A percentile compares a stretch with the other conserved stretches of the same genome.
phyloP scores from a whole-genome alignment of 2,797 vertebrate species.

The Dallia pectoralis region DNA sequence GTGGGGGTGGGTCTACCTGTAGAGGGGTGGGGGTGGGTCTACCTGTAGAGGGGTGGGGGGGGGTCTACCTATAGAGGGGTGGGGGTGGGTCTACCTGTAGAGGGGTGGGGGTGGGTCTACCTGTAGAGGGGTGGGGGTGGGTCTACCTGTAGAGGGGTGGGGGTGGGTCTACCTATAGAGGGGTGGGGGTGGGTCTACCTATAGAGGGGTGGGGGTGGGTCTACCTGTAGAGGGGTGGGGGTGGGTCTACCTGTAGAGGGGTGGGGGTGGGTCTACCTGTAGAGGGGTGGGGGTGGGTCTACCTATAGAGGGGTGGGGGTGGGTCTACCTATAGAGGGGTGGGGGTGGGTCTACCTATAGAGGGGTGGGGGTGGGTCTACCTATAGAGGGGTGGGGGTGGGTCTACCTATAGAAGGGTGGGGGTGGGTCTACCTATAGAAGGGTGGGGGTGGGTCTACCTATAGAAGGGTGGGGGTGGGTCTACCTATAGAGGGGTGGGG shows the following conservation, averaged over 20 bases:
- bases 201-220: background rate
- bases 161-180: too few species aligned
- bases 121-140: background rate
- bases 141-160: background rate
- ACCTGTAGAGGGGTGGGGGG: background rate
- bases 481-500: background rate
- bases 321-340: too few species aligned
- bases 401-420: too few species aligned
- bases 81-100: background rate
- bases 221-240: background rate
- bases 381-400: background rate
- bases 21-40: background rate
- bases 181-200: background rate
- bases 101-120: background rate
- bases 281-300: background rate
- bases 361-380: background rate
- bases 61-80: too few species aligned
- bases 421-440: too few species aligned
- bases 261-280: background rate
- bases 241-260: background rate
- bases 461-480: background rate
- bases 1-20: background rate
- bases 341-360: background rate
- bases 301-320: background rate
- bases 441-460: background rate